A percentile compares a stretch with the other conserved stretches of the same genome.
Conservation (phyloP, 2,113 vertebrate species). For the Aepyceros melampus region DNA sequence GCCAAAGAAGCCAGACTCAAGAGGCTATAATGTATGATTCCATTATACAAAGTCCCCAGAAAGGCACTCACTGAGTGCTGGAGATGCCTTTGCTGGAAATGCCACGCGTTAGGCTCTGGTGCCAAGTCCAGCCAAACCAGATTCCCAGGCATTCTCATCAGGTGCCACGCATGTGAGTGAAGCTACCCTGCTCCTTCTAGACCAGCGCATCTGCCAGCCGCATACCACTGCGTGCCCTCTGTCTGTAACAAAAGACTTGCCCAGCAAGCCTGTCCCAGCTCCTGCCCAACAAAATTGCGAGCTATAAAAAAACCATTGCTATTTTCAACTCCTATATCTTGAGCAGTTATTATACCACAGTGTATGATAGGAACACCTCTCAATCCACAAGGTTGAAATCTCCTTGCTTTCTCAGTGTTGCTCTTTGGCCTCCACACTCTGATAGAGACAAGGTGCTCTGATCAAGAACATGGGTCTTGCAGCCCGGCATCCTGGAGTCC, state of each 20-base stretch:
- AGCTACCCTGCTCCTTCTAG: background rate
- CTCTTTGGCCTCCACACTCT: background rate
- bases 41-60: background rate
- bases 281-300: background rate
- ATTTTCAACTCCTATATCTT: background rate
- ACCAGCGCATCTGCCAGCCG: background rate
- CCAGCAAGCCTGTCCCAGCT: background rate
- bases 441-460: background rate
- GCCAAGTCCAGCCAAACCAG: background rate
- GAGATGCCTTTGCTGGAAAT: background rate
- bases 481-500: background rate
- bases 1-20: background rate
- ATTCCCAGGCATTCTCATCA: background rate
- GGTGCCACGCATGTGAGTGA: background rate
- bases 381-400: background rate
- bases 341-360: background rate
- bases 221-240: background rate
- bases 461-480: background rate
- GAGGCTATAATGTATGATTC: background rate
- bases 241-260: background rate
- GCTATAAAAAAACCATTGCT: background rate
- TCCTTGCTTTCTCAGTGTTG: background rate
- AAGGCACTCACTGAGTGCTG: background rate
- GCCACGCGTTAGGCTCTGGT: fast-evolving
- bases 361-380: background rate